Base-by-base conservation (phyloP, 2,888 invertebrate genomes). In the Seira ritae region DNA sequence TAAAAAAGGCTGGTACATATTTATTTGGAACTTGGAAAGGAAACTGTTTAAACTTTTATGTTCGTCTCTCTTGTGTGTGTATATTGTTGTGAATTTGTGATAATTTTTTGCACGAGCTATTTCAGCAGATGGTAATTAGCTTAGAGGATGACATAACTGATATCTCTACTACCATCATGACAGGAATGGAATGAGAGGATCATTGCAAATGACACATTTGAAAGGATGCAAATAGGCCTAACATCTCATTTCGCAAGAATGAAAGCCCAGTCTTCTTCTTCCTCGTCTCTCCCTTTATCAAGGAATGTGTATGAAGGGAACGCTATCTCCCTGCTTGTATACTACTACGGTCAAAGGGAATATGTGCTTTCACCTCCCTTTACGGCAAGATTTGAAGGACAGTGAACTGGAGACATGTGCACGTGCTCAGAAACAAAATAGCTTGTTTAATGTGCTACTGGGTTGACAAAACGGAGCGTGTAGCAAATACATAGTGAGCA, bases 401-500 rank as follows among this genome's bases (percentile, higher is more conserved):
- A 55, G 55, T 55, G 55, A 55, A 55, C 55, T 55, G 55, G 15
- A 55, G n/a, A 55, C 55, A 55, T 55, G 55, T 55, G 55, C 55
- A 55, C 55, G 55, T 55, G 55, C 55, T 55, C 55, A 55, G 55
- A 55, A 55, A 17, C 55, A 55, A 55, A 55, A 55, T 55, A 55
- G 55, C 55, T 55, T 55, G 3, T 55, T 55, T 55, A 55, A 55
- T 55, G 55, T 55, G 15, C 15, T 3, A 55, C 55, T 55, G 55
- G 55, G n/a, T 55, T 55, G 55, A 55, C 55, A 55, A 55, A 55
- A 31, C 31, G 31, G 55, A 55, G 15, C 17, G 55, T 55, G 55
- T 31, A 31, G 31, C 31, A 31, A n/a, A n/a, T n/a, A n/a, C n/a
- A n/a, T n/a, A n/a, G n/a, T n/a, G n/a, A 42, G 55, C 55, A 12